A percentile compares a stretch with the other conserved stretches of the same genome.
These are phyloP conservation scores for Centropus unirufus DNA, from an alignment of 2,113 vertebrate species.

Conservation along the genomic window DNA sequence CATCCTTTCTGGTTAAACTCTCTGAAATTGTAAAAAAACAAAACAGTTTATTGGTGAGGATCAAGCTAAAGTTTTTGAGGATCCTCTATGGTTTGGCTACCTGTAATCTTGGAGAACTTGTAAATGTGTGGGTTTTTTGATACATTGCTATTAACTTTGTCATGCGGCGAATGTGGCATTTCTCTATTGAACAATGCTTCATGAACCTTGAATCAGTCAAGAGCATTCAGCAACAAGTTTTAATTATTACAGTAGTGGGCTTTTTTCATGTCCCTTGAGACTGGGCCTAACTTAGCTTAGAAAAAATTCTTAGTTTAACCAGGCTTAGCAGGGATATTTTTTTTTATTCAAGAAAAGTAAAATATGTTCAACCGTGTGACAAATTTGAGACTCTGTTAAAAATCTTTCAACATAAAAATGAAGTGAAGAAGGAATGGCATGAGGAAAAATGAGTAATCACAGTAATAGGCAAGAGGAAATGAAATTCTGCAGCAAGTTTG, in stretches of 20 bases:
- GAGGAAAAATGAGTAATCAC: neutral
- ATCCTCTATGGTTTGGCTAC: neutral
- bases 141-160: neutral
- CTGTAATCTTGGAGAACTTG: neutral
- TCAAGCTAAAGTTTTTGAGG: neutral
- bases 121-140: no score
- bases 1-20: no score
- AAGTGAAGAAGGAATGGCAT: neutral
- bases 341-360: neutral
- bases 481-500: neutral
- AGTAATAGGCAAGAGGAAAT: neutral
- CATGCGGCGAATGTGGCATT: neutral
- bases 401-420: neutral
- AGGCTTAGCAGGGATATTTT: neutral
- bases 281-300: neutral
- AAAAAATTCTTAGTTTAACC: neutral
- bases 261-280: neutral
- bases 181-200: neutral
- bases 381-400: neutral
- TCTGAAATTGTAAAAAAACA: no score
- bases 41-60: neutral
- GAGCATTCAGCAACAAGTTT: neutral
- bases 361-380: neutral
- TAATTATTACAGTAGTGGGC: neutral
- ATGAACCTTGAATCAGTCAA: neutral